Base-by-base conservation (phyloP, 53 echinoderm and acorn worm species). In the Stichopus horrens region DNA sequence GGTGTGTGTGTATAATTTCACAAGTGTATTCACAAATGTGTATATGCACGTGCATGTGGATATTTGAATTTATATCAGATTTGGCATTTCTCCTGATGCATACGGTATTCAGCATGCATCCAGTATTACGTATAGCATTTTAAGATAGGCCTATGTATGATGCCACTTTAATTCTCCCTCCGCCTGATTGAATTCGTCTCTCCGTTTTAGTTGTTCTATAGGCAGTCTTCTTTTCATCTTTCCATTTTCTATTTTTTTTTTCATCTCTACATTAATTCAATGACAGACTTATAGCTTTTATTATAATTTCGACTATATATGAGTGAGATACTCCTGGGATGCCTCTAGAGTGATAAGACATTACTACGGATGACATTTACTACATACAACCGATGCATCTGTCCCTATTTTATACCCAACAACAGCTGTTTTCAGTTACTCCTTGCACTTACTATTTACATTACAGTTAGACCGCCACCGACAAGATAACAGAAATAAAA, bases 391-490 rank as follows among this genome's bases (percentile, higher is more conserved):
- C 81, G 81, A 21, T 81, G 19, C 58, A 57, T 58, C 81, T 81
- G 81, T 58, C 56, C 81, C 22, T 14, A 37, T 37, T 81, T 81
- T 81, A 81, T 56, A 81, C 81, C 81, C 57, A 58, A 81, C 71
- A 81, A 81, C 81, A 81, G 81, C 81, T 81, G 81, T n/a, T 81
- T 81, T 81, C 20, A 21, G 56, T 81, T 81, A 56, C 14, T n/a
- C 58, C 57, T 57, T 20, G 56, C 57, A 56, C 57, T 81, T 57
- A 71, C 71, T 16, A 71, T 13, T 20, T 20, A 71, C 19, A 37
- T 71, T 71, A 71, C 18, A n/a, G 14, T 71, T 71, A n/a, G 71
- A 20, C 71, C 19, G 71, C 71, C n/a, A 71, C 71, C 19, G 71
- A 71, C 71, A 20, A 71, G 71, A 71, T 71, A 71, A 71, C 37